Percentiles rank a stretch among this genome's conserved stretches.
Conservation (phyloP, 35 echinoderm and acorn worm genomes). For the Chiridota heheva region DNA sequence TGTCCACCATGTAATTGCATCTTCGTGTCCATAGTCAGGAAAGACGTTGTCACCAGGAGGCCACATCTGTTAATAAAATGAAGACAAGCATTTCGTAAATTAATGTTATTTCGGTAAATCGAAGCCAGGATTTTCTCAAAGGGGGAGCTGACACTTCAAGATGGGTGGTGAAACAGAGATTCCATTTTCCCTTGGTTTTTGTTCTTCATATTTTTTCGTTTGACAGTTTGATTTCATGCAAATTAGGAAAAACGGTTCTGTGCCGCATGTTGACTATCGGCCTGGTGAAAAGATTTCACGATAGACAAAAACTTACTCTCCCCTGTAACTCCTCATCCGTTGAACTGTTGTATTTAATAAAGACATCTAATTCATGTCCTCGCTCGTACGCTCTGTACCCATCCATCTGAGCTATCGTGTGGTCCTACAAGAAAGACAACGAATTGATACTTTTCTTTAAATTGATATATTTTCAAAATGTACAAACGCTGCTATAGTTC, state of each 20-base stretch:
- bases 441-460: too few species aligned
- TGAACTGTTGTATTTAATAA: slow-evolving; percentile 44
- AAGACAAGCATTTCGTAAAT: not conserved
- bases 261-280: too few species aligned
- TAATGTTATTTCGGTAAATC: not conserved
- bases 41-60: slow-evolving; percentile 64
- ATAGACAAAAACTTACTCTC: slow-evolving; percentile 45
- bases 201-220: not conserved
- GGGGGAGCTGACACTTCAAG: too few species aligned
- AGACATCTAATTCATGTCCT: slow-evolving; percentile 56
- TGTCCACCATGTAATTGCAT: slow-evolving; percentile 48
- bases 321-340: slow-evolving; percentile 48
- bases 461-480: too few species aligned
- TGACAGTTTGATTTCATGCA: not conserved
- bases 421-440: slow-evolving; percentile 63
- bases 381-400: slow-evolving; percentile 61
- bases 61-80: slow-evolving; percentile 63
- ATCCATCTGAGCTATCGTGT: slow-evolving; percentile 60
- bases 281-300: too few species aligned
- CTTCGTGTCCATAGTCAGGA: slow-evolving; percentile 61
- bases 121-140: not conserved
- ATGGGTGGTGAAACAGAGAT: not conserved
- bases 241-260: not conserved
- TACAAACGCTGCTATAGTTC: too few species aligned
- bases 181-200: too few species aligned